Conservation (phyloP, 23 tunicate genomes). For the Botrylloides violaceus region DNA sequence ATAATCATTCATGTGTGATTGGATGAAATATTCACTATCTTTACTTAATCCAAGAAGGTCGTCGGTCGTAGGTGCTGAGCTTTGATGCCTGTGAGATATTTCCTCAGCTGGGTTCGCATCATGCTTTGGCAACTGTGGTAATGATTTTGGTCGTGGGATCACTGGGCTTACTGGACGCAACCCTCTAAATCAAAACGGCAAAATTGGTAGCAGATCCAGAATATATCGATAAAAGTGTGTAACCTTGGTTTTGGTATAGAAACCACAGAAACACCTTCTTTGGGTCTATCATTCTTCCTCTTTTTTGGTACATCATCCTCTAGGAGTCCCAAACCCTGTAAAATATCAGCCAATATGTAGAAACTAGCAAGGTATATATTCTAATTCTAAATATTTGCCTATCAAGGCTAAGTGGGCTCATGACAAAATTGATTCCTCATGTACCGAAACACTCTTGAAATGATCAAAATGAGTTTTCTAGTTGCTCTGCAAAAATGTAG, state of each 20-base stretch:
- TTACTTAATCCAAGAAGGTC: conserved; percentile 64
- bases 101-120: conserved; percentile 6
- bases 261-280: conserved; percentile 5
- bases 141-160: conserved; percentile 35
- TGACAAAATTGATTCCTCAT: no score
- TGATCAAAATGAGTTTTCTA: not conserved
- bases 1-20: no score
- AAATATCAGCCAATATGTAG: not conserved
- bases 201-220: not conserved
- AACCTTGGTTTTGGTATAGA: conserved; percentile 15
- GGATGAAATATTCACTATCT: no score
- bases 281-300: not conserved
- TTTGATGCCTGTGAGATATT: not conserved
- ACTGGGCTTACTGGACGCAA: conserved; percentile 23
- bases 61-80: conserved; percentile 10
- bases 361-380: no score
- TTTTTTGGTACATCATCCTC: conserved; percentile 11
- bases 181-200: not conserved
- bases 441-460: not conserved
- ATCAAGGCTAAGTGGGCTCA: no score
- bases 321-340: conserved; percentile 19
- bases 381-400: no score
- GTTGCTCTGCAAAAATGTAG: no score
- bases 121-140: conserved; percentile 16
- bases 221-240: not conserved